Evolutionary conservation across 1,140 invertebrate genomes (phyloP).

Genomic region (Leucophenga varia): DNA sequence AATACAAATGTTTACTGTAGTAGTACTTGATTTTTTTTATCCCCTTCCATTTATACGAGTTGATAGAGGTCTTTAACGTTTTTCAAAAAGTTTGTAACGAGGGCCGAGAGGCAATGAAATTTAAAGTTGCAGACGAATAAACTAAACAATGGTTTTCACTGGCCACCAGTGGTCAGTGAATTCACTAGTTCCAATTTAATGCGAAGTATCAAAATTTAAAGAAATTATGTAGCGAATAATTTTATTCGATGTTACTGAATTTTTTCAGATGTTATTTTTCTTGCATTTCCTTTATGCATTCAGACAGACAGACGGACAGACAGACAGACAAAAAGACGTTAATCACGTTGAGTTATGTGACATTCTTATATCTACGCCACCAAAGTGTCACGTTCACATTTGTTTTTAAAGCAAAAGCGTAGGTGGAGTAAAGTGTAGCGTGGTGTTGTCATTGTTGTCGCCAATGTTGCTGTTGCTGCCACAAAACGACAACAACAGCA

Average conservation of each 20-base stretch:
- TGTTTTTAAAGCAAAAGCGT: slow-evolving; percentile 38
- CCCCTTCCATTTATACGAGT: slow-evolving; percentile 28
- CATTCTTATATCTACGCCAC: slow-evolving; percentile 50
- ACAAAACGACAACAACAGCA: no score
- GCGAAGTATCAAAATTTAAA: no score
- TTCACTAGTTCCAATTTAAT: no score
- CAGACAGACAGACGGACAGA: no score
- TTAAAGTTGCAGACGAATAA: neutral
- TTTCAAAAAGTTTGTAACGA: no score
- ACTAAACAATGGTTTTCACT: neutral
- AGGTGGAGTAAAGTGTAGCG: no score
- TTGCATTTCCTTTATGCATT: slow-evolving; percentile 16
- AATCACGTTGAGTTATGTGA: slow-evolving; percentile 52
- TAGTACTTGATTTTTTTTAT: no score
- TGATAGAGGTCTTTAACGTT: no score
- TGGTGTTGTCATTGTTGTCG: no score
- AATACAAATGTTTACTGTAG: slow-evolving; percentile 43
- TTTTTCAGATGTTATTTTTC: neutral
- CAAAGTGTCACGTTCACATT: slow-evolving; percentile 53
- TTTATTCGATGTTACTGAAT: no score
- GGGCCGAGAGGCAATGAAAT: neutral
- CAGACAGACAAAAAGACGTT: slow-evolving; percentile 48
- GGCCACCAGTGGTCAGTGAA: neutral
- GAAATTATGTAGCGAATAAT: no score
- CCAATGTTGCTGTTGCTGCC: no score